These are phyloP conservation scores for Cardinalis cardinalis DNA, from an alignment of 2,113 vertebrate genomes.

Conservation along the genomic window DNA sequence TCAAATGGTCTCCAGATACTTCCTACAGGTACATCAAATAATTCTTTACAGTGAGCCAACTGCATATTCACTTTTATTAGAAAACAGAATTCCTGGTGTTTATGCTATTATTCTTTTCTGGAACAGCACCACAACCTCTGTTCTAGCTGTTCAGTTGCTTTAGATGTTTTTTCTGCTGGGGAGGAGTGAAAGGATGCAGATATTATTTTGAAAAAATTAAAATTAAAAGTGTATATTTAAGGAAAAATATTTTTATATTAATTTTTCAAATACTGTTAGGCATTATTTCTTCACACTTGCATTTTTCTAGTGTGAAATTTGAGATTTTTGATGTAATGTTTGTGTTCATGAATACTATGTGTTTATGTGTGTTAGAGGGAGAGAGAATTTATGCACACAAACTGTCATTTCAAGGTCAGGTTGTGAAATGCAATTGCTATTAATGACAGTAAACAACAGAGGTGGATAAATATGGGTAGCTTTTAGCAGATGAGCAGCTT, in stretches of 20 bases:
- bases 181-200: neutral
- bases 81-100: neutral
- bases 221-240: neutral
- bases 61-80: neutral
- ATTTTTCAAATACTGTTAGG: neutral
- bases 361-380: neutral
- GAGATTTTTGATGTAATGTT: constrained; percentile 20
- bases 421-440: constrained; percentile 84
- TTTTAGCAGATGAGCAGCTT: constrained; percentile 88
- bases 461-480: constrained; percentile 82
- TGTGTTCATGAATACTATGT: constrained; percentile 39
- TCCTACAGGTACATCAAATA: neutral
- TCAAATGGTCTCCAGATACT: neutral
- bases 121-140: neutral
- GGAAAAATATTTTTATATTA: neutral
- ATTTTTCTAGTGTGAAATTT: neutral
- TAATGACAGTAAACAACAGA: constrained; percentile 79
- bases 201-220: neutral
- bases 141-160: neutral
- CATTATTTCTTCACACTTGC: neutral
- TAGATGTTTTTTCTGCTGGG: neutral
- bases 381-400: constrained; percentile 62
- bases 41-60: neutral
- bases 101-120: neutral
- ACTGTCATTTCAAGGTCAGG: constrained; percentile 82